Evolutionary conservation across 2,888 invertebrate species (phyloP).

Genomic region (Opisthograptis luteolata): DNA sequence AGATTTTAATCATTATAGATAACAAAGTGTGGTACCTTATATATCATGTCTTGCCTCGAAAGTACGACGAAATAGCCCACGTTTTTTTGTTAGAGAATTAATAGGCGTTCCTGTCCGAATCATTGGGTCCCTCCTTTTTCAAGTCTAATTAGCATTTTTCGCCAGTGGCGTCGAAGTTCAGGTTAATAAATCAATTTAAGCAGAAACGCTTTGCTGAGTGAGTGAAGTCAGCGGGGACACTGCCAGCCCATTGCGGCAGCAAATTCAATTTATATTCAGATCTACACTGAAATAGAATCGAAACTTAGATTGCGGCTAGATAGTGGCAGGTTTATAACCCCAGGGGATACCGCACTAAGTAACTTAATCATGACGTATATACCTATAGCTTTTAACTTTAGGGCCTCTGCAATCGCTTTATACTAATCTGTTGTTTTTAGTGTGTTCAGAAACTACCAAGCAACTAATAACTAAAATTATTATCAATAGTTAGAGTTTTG

Average conservation of each 20-base stretch:
- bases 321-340: slow-evolving; percentile 51
- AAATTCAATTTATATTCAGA: slow-evolving; percentile 74
- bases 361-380: slow-evolving; percentile 19
- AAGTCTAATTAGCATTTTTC: slow-evolving; percentile 47
- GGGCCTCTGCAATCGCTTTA: slow-evolving; percentile 6
- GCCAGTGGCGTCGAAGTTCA: slow-evolving; percentile 32
- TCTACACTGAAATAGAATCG: slow-evolving; percentile 64
- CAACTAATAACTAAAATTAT: background rate
- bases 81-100: slow-evolving; percentile 5
- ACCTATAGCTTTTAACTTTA: slow-evolving; percentile 25
- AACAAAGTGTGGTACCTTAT: too few species aligned
- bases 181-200: slow-evolving; percentile 67
- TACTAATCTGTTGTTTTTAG: slow-evolving; percentile 13
- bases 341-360: slow-evolving; percentile 32
- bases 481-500: too few species aligned
- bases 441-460: background rate
- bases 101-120: slow-evolving; percentile 12
- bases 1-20: too few species aligned
- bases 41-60: too few species aligned
- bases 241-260: slow-evolving; percentile 60
- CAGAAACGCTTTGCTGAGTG: slow-evolving; percentile 50
- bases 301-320: slow-evolving; percentile 68
- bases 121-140: slow-evolving; percentile 15
- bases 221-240: slow-evolving; percentile 56
- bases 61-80: too few species aligned